Conservation (phyloP, 2,888 invertebrate genomes). For the Sarcophaga carnaria region DNA sequence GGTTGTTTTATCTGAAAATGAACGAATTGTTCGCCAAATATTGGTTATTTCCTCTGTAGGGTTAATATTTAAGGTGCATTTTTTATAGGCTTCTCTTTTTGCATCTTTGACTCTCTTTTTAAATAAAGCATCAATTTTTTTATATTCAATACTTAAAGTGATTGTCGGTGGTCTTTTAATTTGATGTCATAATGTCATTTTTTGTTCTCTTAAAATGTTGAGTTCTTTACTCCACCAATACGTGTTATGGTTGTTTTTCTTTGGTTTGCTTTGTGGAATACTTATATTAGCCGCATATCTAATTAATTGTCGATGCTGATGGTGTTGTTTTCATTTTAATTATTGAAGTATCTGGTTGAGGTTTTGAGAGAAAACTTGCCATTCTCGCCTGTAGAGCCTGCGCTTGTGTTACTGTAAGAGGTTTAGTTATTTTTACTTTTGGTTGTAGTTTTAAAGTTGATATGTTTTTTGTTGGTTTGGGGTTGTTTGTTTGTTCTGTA, state of each 20-base stretch:
- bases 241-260: constrained; percentile 11
- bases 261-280: constrained; percentile 9
- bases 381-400: constrained; percentile 7
- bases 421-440: background rate
- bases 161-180: background rate
- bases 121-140: constrained; percentile 10
- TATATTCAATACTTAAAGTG: background rate
- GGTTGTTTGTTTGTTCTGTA: background rate
- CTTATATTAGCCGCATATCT: background rate
- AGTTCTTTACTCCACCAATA: constrained; percentile 41
- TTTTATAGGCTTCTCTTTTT: constrained; percentile 14
- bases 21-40: constrained; percentile 19
- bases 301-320: constrained; percentile 1
- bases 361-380: constrained; percentile 5
- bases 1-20: constrained; percentile 21
- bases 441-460: constrained; percentile 6
- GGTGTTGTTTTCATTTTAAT: background rate
- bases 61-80: constrained; percentile 23
- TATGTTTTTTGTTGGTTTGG: background rate
- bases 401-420: background rate
- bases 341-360: background rate
- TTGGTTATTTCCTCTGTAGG: background rate
- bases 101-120: constrained; percentile 14
- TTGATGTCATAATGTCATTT: constrained; percentile 11
- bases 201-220: background rate